Evolutionary conservation across 2,113 vertebrate genomes (phyloP).

Genomic region (Periophthalmus modestus): DNA sequence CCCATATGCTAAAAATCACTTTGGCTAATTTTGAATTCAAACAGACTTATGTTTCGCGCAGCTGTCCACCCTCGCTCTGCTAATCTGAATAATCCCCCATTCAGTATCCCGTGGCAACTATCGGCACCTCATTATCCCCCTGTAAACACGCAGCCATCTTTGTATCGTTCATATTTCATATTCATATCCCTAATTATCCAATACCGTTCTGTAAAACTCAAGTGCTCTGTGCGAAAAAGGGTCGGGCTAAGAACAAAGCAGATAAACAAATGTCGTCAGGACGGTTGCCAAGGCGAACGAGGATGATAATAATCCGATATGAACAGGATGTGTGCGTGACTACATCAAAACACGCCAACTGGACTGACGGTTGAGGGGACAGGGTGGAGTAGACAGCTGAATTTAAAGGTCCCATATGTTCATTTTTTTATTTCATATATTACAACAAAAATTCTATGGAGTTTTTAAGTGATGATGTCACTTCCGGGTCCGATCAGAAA

Average conservation of each 20-base stretch:
- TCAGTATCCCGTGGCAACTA: neutral
- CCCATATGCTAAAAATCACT: neutral
- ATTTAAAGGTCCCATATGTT: too few species aligned
- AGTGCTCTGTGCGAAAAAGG: neutral
- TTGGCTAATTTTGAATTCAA: neutral
- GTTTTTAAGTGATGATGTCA: too few species aligned
- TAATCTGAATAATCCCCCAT: slow-evolving; percentile 19
- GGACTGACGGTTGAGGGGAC: neutral
- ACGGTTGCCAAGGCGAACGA: slow-evolving; percentile 17
- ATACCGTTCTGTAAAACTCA: neutral
- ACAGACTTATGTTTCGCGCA: neutral
- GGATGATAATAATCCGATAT: slow-evolving; percentile 17
- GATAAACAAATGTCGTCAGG: slow-evolving; percentile 5
- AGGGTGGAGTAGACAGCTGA: slow-evolving; percentile 10
- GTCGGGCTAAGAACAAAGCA: neutral
- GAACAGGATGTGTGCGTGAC: slow-evolving; percentile 22
- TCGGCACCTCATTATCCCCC: neutral
- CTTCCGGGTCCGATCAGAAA: too few species aligned
- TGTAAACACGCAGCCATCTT: neutral
- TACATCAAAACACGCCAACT: slow-evolving; percentile 26
- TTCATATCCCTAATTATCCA: neutral
- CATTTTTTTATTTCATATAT: too few species aligned
- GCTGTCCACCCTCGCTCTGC: slow-evolving; percentile 10
- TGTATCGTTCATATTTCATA: neutral
- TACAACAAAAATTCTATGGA: too few species aligned